Percentiles rank a stretch among this genome's conserved stretches.
Conservation (phyloP, 2,113 vertebrate genomes). For the Nicator chloris region DNA sequence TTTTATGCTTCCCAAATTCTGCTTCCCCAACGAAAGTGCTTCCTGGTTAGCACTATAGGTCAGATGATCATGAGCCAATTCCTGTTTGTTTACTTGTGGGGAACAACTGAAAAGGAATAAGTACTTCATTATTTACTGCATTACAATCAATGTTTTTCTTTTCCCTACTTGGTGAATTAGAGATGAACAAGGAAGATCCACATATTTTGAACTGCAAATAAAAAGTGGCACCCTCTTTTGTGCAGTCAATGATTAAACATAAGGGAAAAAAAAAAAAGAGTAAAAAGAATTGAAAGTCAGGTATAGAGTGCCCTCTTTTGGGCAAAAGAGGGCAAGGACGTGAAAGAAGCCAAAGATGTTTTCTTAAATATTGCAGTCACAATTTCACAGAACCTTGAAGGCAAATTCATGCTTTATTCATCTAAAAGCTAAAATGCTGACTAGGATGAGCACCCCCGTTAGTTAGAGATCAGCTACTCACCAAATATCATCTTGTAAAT, state of each 20-base stretch:
- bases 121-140: neutral
- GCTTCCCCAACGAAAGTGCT: neutral
- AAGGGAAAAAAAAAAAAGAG: rapidly evolving
- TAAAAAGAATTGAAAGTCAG: neutral
- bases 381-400: neutral
- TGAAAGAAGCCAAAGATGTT: neutral
- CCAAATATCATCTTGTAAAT: neutral
- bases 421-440: neutral
- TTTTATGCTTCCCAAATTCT: neutral
- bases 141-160: neutral
- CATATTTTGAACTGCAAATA: neutral
- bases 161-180: neutral
- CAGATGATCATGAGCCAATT: neutral
- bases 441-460: neutral
- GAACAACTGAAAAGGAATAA: neutral
- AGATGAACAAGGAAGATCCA: neutral
- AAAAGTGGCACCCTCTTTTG: neutral
- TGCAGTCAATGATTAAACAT: neutral
- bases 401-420: conserved; percentile 1
- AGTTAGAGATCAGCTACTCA: neutral
- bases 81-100: neutral
- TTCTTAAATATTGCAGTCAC: neutral
- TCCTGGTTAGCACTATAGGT: neutral
- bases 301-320: conserved; percentile 56
- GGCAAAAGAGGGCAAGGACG: neutral